These are phyloP conservation scores for Acinonyx jubatus DNA, from an alignment of 2,113 vertebrate genomes.

Conservation along the genomic window DNA sequence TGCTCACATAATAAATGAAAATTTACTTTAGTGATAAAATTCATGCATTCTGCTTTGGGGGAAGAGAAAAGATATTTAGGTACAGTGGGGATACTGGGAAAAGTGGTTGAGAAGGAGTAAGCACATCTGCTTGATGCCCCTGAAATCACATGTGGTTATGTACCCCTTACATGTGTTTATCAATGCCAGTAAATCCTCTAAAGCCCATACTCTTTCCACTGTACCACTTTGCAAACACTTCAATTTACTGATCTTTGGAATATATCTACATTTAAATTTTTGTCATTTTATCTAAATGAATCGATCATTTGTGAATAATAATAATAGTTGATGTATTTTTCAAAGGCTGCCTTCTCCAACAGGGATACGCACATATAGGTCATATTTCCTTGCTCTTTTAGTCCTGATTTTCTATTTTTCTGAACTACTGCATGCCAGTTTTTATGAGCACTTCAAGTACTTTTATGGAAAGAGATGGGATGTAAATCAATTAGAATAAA, in stretches of 20 bases:
- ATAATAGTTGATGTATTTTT: slow-evolving; percentile 19
- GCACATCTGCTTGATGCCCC: not conserved
- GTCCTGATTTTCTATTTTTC: slow-evolving; percentile 23
- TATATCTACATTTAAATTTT: slow-evolving; percentile 29
- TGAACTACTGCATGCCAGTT: slow-evolving; percentile 27
- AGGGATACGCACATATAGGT: not conserved
- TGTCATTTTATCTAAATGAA: slow-evolving; percentile 38
- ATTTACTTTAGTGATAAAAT: slow-evolving; percentile 43
- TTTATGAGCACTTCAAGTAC: slow-evolving; percentile 44
- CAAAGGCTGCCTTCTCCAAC: slow-evolving; percentile 5
- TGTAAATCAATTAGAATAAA: slow-evolving; percentile 43
- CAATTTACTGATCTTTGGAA: slow-evolving; percentile 1
- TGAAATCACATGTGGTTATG: not conserved
- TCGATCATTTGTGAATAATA: not conserved
- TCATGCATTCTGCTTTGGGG: not conserved
- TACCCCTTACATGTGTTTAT: not conserved
- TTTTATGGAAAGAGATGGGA: slow-evolving; percentile 39
- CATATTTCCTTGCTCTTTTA: not conserved
- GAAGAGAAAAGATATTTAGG: not conserved
- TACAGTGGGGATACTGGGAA: not conserved
- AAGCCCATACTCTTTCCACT: not conserved
- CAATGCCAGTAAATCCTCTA: not conserved
- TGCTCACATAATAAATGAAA: not conserved
- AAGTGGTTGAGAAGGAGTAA: not conserved
- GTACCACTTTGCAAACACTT: not conserved